Conservation (phyloP, 2,888 invertebrate species). For the Hemithea aestivaria region DNA sequence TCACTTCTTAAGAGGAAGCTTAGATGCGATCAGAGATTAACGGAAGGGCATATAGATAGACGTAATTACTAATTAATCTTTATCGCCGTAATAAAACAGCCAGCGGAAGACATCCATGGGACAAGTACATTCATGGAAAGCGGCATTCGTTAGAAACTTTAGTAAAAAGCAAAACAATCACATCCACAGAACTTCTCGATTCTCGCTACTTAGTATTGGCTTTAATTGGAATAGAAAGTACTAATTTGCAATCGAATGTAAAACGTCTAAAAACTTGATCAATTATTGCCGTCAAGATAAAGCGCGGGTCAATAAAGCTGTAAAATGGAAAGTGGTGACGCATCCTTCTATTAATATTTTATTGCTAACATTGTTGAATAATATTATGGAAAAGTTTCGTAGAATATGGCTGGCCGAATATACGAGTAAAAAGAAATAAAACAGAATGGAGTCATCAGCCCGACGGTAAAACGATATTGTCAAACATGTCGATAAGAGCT, state of each 20-base stretch:
- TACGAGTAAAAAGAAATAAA: no score
- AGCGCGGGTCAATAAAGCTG: constrained; percentile 15
- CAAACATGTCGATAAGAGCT: no score
- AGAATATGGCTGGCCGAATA: neutral
- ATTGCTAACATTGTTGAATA: constrained; percentile 4
- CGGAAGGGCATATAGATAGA: constrained; percentile 1
- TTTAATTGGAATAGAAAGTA: constrained; percentile 44
- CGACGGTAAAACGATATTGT: no score
- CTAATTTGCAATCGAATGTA: constrained; percentile 14
- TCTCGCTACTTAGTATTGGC: constrained; percentile 17
- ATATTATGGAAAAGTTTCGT: no score
- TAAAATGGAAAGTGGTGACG: constrained; percentile 23
- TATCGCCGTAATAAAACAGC: constrained; percentile 5
- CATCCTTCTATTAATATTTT: constrained; percentile 13
- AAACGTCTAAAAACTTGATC: constrained; percentile 19
- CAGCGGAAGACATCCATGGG: constrained; percentile 20
- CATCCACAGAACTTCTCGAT: constrained; percentile 24
- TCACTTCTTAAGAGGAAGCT: constrained; percentile 5
- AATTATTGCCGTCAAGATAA: constrained; percentile 19
- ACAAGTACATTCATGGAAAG: constrained; percentile 31
- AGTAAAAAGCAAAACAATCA: constrained; percentile 46
- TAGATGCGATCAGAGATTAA: constrained; percentile 5
- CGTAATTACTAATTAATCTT: constrained; percentile 6
- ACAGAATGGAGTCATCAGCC: no score
- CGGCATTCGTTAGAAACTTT: constrained; percentile 27